Base-by-base conservation (phyloP, 2,888 invertebrate species). In the Chrysina gloriosa region DNA sequence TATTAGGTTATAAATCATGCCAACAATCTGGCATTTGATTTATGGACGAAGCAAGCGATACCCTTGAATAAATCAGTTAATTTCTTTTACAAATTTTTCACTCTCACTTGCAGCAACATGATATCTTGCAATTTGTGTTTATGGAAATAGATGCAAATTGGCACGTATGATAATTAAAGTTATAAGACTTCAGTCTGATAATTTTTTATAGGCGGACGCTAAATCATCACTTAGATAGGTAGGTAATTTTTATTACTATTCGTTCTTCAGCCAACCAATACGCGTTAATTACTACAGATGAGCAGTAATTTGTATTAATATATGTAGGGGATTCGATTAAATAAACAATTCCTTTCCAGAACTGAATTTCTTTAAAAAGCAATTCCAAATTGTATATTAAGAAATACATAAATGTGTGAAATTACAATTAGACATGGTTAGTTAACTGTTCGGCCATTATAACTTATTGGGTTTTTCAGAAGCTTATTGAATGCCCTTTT, bases 61-160 rank as follows among this genome's bases (percentile, higher is more conserved):
- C 66, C 66, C 47, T 45, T 56, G 39, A 48, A 56, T 66, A 66
- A 66, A 66, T 58, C 56, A 66, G 48, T 66, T 34, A 34, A 36
- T 66, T 66, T 58, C 58, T 56, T 58, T 42, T 42, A 42, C 27
- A 27, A 42, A 42, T 23, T 58, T 58, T 58, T 58, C 58, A 42
- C 39, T 25, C 42, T 58, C 42, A 58, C 42, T 58, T 21, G 7
- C 58, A 23, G 58, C 42, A 42, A 58, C 39, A 14, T 42, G 39
- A 42, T 42, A 42, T 21, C 42, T 23, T 16, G 39, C 7, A 39
- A 42, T 42, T 58, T 27, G 42, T 27, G 42, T 34, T 42, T 58
- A 58, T 58, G 58, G 25, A 58, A 39, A 58, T 58, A 42, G 11
- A 58, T 58, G 58, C 58, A 58, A 42, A 58, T 58, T 39, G 27